Percentiles rank a stretch among this genome's conserved stretches.
These are phyloP conservation scores for Archocentrus centrarchus DNA, from an alignment of 2,113 vertebrate genomes.

Conservation along the genomic window DNA sequence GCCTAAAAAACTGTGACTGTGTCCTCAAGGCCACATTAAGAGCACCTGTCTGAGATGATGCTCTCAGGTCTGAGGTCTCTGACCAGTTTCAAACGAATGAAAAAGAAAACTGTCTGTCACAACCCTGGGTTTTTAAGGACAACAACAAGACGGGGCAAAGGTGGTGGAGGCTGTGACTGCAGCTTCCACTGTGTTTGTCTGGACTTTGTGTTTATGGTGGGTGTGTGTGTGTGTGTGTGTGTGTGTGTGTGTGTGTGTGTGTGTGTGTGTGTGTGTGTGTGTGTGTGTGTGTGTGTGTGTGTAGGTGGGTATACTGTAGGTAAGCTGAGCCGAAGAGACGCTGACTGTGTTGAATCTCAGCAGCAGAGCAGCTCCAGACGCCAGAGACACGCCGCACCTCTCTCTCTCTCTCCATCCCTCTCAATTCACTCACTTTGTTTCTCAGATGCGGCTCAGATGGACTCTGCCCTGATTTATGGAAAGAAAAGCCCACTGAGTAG, in stretches of 20 bases:
- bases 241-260: slow-evolving; percentile 50
- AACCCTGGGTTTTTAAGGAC: not conserved
- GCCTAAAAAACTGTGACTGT: not conserved
- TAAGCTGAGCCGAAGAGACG: slow-evolving; percentile 82
- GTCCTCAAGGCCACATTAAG: no score
- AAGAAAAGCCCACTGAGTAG: slow-evolving; percentile 48
- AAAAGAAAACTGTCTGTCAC: not conserved
- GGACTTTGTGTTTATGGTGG: slow-evolving; percentile 38
- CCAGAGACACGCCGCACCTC: slow-evolving; percentile 76
- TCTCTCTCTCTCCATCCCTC: slow-evolving; percentile 11
- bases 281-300: slow-evolving; percentile 48
- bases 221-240: slow-evolving; percentile 39
- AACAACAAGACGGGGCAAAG: slow-evolving; percentile 23
- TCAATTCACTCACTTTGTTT: slow-evolving; percentile 45
- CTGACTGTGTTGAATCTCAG: slow-evolving; percentile 83
- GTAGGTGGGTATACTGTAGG: slow-evolving; percentile 56
- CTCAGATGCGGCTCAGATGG: slow-evolving; percentile 48
- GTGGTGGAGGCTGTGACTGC: slow-evolving; percentile 27
- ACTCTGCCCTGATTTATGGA: slow-evolving; percentile 57
- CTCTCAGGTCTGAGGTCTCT: not conserved
- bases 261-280: slow-evolving; percentile 59
- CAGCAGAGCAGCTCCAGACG: slow-evolving; percentile 77
- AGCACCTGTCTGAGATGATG: not conserved
- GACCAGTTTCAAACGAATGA: not conserved
- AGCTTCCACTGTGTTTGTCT: slow-evolving; percentile 43